These are phyloP conservation scores for Nymphalis c-album DNA, from an alignment of 2,888 invertebrate species.

Conservation along the genomic window DNA sequence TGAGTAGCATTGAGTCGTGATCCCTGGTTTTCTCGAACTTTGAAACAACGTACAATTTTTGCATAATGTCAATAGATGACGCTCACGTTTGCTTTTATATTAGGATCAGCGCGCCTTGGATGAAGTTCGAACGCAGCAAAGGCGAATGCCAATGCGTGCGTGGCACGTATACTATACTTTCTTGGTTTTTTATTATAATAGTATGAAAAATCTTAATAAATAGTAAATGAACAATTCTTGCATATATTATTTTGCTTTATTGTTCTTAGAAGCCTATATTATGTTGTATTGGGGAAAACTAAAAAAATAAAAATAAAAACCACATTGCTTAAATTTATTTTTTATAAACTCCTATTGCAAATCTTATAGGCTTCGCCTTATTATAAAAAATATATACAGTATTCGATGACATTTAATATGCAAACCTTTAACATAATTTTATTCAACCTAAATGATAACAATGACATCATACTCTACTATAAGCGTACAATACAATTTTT, in stretches of 20 bases:
- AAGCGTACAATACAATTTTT: no score
- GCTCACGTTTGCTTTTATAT: not conserved
- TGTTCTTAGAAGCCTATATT: no score
- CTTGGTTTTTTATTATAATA: no score
- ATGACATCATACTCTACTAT: not conserved
- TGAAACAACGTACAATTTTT: not conserved
- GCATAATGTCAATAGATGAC: not conserved
- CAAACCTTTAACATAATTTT: not conserved
- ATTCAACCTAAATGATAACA: not conserved
- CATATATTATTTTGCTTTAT: no score
- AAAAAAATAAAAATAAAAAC: not conserved
- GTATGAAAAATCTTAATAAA: no score
- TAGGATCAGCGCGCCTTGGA: no score
- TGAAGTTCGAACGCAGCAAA: no score
- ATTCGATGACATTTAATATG: not conserved
- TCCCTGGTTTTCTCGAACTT: not conserved
- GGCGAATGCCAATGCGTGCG: no score
- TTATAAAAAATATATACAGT: constrained; percentile 1
- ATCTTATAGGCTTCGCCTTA: not conserved
- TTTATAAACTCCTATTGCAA: not conserved
- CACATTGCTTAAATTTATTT: not conserved
- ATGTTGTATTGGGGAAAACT: not conserved
- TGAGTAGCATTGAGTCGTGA: not conserved
- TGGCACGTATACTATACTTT: no score
- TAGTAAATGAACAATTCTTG: no score